These are phyloP conservation scores for Yponomeuta evonymella DNA, from an alignment of 2,888 invertebrate genomes.

Conservation along the genomic window DNA sequence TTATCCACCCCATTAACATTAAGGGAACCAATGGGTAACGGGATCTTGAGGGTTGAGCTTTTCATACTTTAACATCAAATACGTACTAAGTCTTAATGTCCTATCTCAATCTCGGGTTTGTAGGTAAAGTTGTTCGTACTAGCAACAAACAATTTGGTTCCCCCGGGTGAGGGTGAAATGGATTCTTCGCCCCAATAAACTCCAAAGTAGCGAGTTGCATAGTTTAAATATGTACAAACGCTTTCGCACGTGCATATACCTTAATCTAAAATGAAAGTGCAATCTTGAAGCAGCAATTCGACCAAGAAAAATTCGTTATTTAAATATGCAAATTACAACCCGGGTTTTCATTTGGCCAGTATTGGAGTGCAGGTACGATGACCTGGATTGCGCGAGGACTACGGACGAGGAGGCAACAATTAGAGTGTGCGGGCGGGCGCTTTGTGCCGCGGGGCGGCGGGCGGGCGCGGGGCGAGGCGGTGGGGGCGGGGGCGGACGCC, in stretches of 20 bases:
- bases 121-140: neutral
- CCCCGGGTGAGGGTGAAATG: neutral
- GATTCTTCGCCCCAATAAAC: neutral
- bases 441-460: constrained; percentile 30
- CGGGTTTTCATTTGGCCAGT: constrained; percentile 45
- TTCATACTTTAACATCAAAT: neutral
- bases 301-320: constrained; percentile 36
- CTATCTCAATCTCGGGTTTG: neutral
- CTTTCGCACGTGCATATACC: constrained; percentile 22
- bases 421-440: constrained; percentile 55
- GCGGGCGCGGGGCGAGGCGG: constrained; percentile 26
- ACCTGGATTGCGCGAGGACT: constrained; percentile 43
- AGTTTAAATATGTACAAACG: constrained; percentile 11
- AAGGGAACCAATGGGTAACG: neutral
- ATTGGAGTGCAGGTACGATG: constrained; percentile 64
- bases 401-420: constrained; percentile 62
- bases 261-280: constrained; percentile 57
- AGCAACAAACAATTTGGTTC: neutral
- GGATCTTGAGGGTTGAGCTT: neutral
- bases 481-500: constrained; percentile 26
- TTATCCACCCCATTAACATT: neutral
- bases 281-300: constrained; percentile 43
- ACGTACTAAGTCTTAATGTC: too few species aligned
- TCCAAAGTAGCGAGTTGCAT: constrained; percentile 6
- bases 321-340: constrained; percentile 57